A percentile compares a stretch with the other conserved stretches of the same genome.
phyloP scores from a whole-genome alignment of 2,113 vertebrate species.

The Tiliqua scincoides region DNA sequence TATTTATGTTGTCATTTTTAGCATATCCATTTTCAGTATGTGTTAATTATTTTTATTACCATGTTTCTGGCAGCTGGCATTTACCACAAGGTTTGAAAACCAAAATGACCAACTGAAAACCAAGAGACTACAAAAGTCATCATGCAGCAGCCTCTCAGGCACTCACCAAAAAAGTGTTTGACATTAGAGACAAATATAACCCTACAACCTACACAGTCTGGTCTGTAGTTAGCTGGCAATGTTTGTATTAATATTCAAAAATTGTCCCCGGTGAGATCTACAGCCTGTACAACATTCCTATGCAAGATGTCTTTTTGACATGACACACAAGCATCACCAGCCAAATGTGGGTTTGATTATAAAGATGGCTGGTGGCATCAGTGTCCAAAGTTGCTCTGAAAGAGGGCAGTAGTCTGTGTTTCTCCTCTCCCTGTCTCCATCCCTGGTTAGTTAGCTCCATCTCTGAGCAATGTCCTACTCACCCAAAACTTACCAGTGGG shows the following conservation, averaged over 20 bases:
- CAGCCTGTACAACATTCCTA: neutral
- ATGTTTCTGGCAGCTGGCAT: neutral
- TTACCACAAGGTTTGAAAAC: neutral
- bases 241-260: neutral
- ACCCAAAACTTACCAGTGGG: neutral
- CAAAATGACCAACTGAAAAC: neutral
- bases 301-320: neutral
- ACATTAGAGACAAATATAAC: neutral
- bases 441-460: neutral
- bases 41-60: neutral
- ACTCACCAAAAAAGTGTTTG: neutral
- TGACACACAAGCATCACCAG: neutral
- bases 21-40: neutral
- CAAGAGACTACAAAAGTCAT: no score
- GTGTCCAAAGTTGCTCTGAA: neutral
- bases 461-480: neutral
- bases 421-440: neutral
- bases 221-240: neutral
- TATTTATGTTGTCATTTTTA: neutral
- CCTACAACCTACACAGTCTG: neutral
- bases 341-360: neutral
- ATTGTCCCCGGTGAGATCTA: neutral
- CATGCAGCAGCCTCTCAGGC: no score
- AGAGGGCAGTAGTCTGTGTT: neutral
- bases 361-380: neutral